Evolutionary conservation across 1,140 invertebrate species (phyloP).

Genomic region (Drosophila malerkotliana): DNA sequence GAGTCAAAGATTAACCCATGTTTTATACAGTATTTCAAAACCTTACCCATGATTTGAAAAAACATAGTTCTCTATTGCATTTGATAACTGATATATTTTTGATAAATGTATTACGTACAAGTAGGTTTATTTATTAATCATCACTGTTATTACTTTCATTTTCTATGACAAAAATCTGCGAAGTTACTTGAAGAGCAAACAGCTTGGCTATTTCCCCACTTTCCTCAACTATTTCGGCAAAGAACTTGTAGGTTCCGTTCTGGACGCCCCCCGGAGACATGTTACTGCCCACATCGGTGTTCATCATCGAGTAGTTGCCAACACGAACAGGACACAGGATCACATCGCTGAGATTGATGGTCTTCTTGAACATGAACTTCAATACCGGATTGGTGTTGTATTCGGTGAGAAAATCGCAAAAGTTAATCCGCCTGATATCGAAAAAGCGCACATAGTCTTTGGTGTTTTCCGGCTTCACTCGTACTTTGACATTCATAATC

Average conservation of each 20-base stretch:
- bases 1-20: not conserved
- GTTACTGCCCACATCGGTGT: slow-evolving; percentile 18
- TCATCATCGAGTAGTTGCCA: slow-evolving; percentile 34
- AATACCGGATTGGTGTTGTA: slow-evolving; percentile 31
- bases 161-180: slow-evolving; percentile 6
- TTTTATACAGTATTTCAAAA: too few species aligned
- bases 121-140: not conserved
- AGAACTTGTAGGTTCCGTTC: slow-evolving; percentile 56
- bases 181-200: slow-evolving; percentile 43
- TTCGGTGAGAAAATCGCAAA: slow-evolving; percentile 45
- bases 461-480: slow-evolving; percentile 8
- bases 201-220: slow-evolving; percentile 45
- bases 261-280: slow-evolving; percentile 33
- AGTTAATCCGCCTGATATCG: slow-evolving; percentile 35
- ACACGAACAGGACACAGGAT: slow-evolving; percentile 36
- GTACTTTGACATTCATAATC: slow-evolving; percentile 40
- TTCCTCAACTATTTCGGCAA: slow-evolving; percentile 46
- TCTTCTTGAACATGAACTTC: slow-evolving; percentile 31
- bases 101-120: not conserved
- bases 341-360: slow-evolving; percentile 20
- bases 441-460: slow-evolving; percentile 17
- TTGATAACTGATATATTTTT: not conserved
- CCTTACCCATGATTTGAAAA: not conserved
- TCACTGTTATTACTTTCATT: not conserved
- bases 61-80: not conserved